Conservation (phyloP, 2,113 vertebrate genomes). For the Synodontis membranacea region DNA sequence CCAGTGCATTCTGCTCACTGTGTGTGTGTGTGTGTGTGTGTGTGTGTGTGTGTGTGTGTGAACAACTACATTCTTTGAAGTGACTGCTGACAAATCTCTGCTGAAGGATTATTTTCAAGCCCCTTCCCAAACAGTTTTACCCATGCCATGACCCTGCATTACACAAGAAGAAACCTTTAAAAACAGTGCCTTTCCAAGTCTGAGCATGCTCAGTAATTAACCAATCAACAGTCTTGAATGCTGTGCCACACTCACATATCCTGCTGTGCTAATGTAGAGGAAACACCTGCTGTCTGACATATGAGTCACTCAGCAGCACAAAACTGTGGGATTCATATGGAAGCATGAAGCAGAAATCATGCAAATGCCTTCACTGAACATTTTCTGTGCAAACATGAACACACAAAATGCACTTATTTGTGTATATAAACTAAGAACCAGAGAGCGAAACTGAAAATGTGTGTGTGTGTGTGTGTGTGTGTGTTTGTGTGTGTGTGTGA, state of each 20-base stretch:
- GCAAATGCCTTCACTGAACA: not conserved
- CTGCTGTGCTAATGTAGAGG: constrained; percentile 6
- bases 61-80: not conserved
- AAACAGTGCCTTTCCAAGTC: not conserved
- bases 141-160: not conserved
- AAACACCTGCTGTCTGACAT: constrained; percentile 27
- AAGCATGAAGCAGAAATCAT: not conserved
- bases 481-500: too few species aligned
- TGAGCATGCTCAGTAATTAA: constrained; percentile 9
- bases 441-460: too few species aligned
- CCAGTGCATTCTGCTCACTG: too few species aligned
- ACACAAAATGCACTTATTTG: not conserved
- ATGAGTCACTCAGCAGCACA: constrained; percentile 17
- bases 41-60: not conserved
- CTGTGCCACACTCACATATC: not conserved
- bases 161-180: not conserved
- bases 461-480: too few species aligned
- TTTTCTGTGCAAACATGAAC: not conserved
- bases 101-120: not conserved
- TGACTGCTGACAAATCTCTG: not conserved
- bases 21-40: not conserved
- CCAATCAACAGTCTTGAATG: not conserved
- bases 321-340: not conserved
- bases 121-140: not conserved
- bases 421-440: not conserved